Percentiles rank a stretch among this genome's conserved stretches.
Conservation (phyloP, 2,888 invertebrate species). For the Latrodectus hesperus region DNA sequence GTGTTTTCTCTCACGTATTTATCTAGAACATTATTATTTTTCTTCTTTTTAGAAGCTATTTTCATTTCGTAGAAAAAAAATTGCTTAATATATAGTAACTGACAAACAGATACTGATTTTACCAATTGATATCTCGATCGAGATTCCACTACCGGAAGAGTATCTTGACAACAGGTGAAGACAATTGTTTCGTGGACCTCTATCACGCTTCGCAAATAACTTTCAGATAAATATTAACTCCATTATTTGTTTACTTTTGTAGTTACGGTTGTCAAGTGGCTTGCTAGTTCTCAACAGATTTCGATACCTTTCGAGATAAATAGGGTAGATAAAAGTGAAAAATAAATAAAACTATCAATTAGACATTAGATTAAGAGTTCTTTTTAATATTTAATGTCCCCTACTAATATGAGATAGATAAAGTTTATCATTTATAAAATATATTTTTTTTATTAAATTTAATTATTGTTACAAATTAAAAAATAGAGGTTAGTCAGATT, state of each 20-base stretch:
- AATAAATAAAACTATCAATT: constrained; percentile 58
- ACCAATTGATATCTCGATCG: background rate
- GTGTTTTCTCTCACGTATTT: constrained; percentile 2
- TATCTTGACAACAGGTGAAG: constrained; percentile 25
- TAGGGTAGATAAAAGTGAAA: constrained; percentile 30
- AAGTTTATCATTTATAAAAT: no score
- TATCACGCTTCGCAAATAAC: constrained; percentile 34
- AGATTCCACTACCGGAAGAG: constrained; percentile 20
- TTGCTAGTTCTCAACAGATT: constrained; percentile 56
- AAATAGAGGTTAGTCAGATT: no score
- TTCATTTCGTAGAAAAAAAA: background rate
- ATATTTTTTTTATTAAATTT: no score
- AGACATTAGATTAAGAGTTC: constrained; percentile 25
- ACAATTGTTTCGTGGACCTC: constrained; percentile 38
- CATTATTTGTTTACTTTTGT: constrained; percentile 62
- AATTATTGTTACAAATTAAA: no score
- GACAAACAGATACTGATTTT: background rate
- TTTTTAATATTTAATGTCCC: constrained; percentile 12
- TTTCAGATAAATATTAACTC: constrained; percentile 11
- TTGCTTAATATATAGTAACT: constrained; percentile 16
- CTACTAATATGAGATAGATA: background rate
- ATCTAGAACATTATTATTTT: background rate
- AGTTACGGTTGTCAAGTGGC: constrained; percentile 62
- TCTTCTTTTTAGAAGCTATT: background rate
- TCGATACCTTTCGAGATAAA: constrained; percentile 31